Evolutionary conservation across 2,888 invertebrate genomes (phyloP).

Genomic region (Cordilura impudica): DNA sequence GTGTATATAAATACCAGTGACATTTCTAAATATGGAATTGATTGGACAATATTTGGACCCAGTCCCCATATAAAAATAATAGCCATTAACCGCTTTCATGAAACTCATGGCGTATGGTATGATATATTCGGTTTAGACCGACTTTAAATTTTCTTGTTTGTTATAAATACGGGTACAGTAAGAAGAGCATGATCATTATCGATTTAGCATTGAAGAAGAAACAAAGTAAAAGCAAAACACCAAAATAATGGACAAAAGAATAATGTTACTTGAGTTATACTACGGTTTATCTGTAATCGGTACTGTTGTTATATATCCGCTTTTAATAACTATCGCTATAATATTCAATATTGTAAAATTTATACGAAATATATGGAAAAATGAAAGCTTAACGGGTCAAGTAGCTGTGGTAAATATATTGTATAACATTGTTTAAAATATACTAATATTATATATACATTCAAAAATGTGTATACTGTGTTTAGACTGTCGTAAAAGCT

Average conservation of each 20-base stretch:
- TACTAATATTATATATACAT: too few species aligned
- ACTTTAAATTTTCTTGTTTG: background rate
- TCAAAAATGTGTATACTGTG: too few species aligned
- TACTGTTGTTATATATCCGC: constrained; percentile 7
- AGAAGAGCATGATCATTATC: background rate
- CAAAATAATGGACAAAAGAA: background rate
- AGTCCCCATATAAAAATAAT: too few species aligned
- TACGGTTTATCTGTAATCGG: background rate
- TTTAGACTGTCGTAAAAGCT: too few species aligned
- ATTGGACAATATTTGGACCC: too few species aligned
- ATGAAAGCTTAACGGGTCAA: background rate
- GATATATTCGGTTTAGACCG: background rate
- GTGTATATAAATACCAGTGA: too few species aligned
- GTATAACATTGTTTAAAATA: too few species aligned
- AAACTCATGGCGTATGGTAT: too few species aligned
- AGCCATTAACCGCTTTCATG: too few species aligned
- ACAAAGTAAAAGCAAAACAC: background rate
- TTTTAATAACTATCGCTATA: constrained; percentile 7
- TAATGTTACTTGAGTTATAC: background rate
- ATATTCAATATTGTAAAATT: constrained; percentile 1
- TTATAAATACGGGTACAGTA: background rate
- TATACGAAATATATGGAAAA: background rate
- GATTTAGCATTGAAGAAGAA: background rate
- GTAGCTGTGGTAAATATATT: constrained; percentile 42
- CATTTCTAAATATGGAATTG: too few species aligned